Percentiles rank a stretch among this genome's conserved stretches.
Evolutionary conservation across 2,888 invertebrate genomes (phyloP).

Genomic region (Cerastis leucographa): DNA sequence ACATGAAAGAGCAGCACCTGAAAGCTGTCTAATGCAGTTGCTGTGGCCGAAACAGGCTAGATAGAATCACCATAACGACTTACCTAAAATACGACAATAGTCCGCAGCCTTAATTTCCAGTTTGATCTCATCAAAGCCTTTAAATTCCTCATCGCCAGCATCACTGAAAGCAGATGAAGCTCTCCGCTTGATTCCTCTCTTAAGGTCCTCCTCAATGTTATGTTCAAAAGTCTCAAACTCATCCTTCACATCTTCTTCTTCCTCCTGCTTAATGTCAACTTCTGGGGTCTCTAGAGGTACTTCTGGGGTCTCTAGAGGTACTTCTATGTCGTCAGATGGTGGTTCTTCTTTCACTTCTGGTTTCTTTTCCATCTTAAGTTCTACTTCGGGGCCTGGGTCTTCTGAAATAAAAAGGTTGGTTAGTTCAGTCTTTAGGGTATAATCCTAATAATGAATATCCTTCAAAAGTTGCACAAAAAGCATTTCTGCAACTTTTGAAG

Average conservation of each 20-base stretch:
- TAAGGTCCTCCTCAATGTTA: slow-evolving; percentile 65
- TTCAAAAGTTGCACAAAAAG: too few species aligned
- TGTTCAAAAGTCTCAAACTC: slow-evolving; percentile 48
- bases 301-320: slow-evolving; percentile 33
- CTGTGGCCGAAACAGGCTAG: neutral
- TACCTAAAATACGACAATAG: slow-evolving; percentile 81
- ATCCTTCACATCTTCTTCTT: slow-evolving; percentile 44
- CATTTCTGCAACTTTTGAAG: neutral
- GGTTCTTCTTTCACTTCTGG: slow-evolving; percentile 51
- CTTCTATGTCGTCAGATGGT: slow-evolving; percentile 41
- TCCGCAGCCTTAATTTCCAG: slow-evolving; percentile 71
- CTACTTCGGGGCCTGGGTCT: slow-evolving; percentile 52
- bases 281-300: slow-evolving; percentile 26
- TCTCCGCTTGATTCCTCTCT: slow-evolving; percentile 81
- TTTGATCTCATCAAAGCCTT: slow-evolving; percentile 81
- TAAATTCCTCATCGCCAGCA: slow-evolving; percentile 78
- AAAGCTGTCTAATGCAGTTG: neutral
- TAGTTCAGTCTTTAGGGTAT: neutral
- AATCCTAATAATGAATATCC: neutral
- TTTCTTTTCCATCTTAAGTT: slow-evolving; percentile 20
- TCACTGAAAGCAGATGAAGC: slow-evolving; percentile 84
- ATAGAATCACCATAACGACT: slow-evolving; percentile 56
- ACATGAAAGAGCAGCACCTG: neutral
- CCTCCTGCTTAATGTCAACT: slow-evolving; percentile 46
- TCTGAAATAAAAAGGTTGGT: slow-evolving; percentile 36